Evolutionary conservation across 2,888 invertebrate species (phyloP), one percentile per base, ranked within the genome.

Genomic region (Automeris io): DNA sequence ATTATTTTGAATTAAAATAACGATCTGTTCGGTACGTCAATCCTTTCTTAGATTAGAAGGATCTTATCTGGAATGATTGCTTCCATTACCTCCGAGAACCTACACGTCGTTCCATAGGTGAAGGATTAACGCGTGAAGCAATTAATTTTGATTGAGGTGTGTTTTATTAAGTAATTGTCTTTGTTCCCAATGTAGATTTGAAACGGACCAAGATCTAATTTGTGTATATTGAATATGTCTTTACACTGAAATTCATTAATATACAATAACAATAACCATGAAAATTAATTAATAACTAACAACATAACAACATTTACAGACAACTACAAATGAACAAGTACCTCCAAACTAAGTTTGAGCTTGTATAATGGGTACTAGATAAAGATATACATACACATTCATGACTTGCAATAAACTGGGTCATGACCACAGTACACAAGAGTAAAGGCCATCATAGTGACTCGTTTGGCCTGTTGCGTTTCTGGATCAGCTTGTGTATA

Each of bases 1-100:
- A 85, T 85, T 85, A 83, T 82, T 80, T 83, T 80, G 81, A 83
- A 85, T 85, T 83, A 83, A 85, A 85, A 83, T 80, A 85, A 83
- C 83, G 81, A 82, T 74, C 74, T 71, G 60, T 67, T 64, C 70
- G 77, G 67, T 63, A 66, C 72, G 75, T 81, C 79, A 70, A 77
- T 79, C 81, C 81, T 83, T 83, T 83, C 83, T 86, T 83, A 83
- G 85, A 85, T 86, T 85, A 85, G 78, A 74, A 71, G 76, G 77
- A 79, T 77, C 82, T 82, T 83, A 85, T 86, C 83, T 79, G 76
- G 70, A 79, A 83, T 82, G 82, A 85, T 86, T 83, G 79, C 83
- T 85, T 82, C 83, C 82, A 85, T 86, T 82, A 82, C 81, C 77
- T 70, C 63, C 57, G 72, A 72, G 80, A 79, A 70, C 29, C 68